A percentile compares a stretch with the other conserved stretches of the same genome.
Conservation (phyloP, 2,888 invertebrate genomes). For the Neoascia interrupta region DNA sequence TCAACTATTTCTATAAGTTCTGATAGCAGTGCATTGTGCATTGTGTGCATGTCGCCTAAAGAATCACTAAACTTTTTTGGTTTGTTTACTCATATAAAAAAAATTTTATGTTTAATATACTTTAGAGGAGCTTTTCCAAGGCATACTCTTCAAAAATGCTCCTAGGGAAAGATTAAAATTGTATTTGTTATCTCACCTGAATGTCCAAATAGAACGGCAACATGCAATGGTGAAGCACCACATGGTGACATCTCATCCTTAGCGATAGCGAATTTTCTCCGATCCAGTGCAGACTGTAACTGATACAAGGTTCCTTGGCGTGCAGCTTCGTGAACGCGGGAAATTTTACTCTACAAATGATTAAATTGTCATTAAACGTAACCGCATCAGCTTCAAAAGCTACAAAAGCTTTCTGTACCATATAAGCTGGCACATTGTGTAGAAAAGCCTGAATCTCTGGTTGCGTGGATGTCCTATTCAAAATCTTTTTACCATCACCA, state of each 20-base stretch:
- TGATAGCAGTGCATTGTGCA: no score
- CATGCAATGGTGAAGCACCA: conserved; percentile 92
- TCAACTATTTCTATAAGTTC: no score
- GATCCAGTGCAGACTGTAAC: conserved; percentile 90
- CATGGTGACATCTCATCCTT: conserved; percentile 90
- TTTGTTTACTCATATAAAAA: no score
- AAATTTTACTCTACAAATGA: conserved; percentile 81
- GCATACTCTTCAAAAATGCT: no score
- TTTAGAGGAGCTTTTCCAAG: no score
- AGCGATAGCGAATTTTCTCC: conserved; percentile 94
- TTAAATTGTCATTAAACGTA: neutral
- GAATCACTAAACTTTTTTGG: no score
- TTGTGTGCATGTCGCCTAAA: no score
- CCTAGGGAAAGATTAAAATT: neutral
- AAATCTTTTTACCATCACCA: conserved; percentile 90
- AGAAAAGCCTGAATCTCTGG: conserved; percentile 92
- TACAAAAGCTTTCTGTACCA: conserved; percentile 82
- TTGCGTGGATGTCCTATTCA: conserved; percentile 86
- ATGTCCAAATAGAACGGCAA: conserved; percentile 91
- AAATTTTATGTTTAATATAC: no score
- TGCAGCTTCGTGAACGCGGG: conserved; percentile 91
- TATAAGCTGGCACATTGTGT: conserved; percentile 91
- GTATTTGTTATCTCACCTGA: conserved; percentile 81
- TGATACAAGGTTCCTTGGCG: conserved; percentile 91
- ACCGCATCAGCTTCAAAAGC: neutral